A percentile compares a stretch with the other conserved stretches of the same genome.
Conservation (phyloP, 2,888 invertebrate species). For the Tenthredo amoena region DNA sequence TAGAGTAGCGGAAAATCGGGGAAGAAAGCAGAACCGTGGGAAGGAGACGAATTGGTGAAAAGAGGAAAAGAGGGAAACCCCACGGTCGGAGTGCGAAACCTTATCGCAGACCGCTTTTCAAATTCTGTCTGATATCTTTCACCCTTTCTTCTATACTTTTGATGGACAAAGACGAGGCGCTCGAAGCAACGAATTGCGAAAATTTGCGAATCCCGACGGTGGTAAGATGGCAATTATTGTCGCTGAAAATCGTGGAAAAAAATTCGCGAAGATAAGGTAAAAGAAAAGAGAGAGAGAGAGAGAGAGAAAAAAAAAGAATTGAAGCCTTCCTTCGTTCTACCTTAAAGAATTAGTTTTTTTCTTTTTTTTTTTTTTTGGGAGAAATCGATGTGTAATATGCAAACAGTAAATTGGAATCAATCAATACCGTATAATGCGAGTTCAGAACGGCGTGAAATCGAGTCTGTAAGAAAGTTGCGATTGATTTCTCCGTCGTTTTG, state of each 20-base stretch:
- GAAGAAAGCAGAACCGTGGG: slow-evolving; percentile 4
- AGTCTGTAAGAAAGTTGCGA: neutral
- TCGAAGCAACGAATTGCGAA: neutral
- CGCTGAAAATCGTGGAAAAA: neutral
- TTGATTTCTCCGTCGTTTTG: neutral
- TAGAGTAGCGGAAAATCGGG: slow-evolving; percentile 39
- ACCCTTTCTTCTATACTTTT: neutral
- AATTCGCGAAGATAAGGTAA: neutral
- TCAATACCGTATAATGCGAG: neutral
- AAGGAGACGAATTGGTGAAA: neutral
- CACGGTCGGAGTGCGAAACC: neutral
- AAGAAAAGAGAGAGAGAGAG: neutral
- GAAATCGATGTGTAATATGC: slow-evolving; percentile 11
- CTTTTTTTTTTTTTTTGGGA: neutral
- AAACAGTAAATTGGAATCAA: slow-evolving; percentile 2
- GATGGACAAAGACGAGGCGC: neutral
- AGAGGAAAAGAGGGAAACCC: neutral
- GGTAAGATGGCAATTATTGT: neutral
- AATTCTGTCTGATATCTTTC: neutral
- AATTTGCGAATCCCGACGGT: neutral
- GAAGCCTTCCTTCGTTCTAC: neutral
- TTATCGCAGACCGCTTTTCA: slow-evolving; percentile 20
- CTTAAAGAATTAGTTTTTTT: neutral
- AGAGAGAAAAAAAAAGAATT: neutral
- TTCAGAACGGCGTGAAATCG: neutral